phyloP scores from a whole-genome alignment of 2,888 invertebrate species.

The Glyphotaelius pellucidus region DNA sequence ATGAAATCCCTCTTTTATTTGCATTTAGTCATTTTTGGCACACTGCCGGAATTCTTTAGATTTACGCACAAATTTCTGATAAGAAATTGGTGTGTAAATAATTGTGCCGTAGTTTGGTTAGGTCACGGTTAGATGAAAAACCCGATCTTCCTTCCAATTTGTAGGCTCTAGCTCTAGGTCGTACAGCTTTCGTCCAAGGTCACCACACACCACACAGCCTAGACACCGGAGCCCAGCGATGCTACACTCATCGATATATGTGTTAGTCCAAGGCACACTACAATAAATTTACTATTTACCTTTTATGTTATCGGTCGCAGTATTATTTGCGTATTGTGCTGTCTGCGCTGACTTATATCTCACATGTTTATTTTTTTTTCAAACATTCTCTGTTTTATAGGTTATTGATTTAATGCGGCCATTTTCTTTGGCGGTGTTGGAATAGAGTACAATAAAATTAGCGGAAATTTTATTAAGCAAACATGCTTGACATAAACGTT shows the following conservation, averaged over 20 bases:
- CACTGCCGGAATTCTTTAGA: too few species aligned
- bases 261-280: background rate
- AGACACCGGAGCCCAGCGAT: background rate
- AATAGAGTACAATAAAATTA: background rate
- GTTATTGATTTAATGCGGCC: slow-evolving; percentile 9
- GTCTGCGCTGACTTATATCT: background rate
- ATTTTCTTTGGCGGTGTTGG: slow-evolving; percentile 3
- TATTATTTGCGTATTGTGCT: background rate
- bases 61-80: background rate
- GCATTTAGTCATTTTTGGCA: background rate
- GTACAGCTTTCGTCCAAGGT: background rate
- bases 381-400: background rate
- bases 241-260: background rate
- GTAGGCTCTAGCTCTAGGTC: background rate
- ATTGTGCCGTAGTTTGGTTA: background rate
- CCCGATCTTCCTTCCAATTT: background rate
- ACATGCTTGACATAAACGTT: background rate
- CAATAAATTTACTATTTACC: background rate
- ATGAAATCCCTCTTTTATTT: background rate
- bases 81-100: background rate
- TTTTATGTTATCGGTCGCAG: background rate
- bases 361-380: background rate
- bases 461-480: background rate
- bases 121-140: background rate
- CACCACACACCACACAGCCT: too few species aligned